Conservation (phyloP, 2,888 invertebrate genomes). For the Aphidoletes aphidimyza region DNA sequence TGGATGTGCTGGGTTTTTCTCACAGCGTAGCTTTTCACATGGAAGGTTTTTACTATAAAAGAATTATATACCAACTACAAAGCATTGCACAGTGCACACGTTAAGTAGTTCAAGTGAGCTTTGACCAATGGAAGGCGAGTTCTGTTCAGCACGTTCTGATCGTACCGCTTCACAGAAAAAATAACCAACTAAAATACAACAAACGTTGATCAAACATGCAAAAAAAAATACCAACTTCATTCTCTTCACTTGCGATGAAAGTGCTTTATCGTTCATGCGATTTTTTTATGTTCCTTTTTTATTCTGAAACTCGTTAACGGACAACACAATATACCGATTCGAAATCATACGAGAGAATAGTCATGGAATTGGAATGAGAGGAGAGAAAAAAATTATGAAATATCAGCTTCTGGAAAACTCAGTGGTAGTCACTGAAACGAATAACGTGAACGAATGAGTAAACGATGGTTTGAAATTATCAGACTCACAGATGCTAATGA, state of each 20-base stretch:
- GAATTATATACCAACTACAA: no score
- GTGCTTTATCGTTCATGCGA: not conserved
- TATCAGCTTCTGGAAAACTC: not conserved
- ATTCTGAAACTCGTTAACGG: constrained; percentile 2
- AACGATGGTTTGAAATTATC: not conserved
- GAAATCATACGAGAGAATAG: not conserved
- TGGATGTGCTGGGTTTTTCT: no score
- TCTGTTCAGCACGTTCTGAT: not conserved
- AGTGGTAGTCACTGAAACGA: not conserved
- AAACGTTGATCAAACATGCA: no score
- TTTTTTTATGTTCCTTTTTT: not conserved
- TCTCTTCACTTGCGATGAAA: not conserved
- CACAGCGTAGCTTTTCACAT: no score
- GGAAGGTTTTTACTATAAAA: no score
- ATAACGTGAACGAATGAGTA: not conserved
- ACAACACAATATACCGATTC: not conserved
- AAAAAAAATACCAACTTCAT: not conserved
- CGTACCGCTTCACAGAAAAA: no score
- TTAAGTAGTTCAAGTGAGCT: no score
- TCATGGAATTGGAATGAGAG: not conserved
- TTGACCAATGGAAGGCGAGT: not conserved
- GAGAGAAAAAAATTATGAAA: not conserved
- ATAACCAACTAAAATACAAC: no score
- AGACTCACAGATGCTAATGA: not conserved
- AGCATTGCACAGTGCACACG: no score